Evolutionary conservation across 1,140 invertebrate genomes (phyloP), one percentile per base, ranked within the genome.

Genomic region (Drosophila saltans): DNA sequence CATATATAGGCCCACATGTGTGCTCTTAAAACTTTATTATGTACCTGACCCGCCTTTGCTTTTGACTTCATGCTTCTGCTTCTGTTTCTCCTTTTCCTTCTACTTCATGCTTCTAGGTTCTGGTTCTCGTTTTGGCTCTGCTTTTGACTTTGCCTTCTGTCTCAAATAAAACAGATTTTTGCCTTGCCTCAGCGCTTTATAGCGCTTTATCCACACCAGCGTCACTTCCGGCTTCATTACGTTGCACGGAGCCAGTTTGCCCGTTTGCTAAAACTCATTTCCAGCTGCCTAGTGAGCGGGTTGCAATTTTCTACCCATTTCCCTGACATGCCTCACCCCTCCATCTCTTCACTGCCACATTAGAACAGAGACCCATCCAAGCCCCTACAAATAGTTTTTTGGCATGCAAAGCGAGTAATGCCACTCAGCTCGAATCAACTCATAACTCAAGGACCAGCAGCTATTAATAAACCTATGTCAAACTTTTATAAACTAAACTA

Each of bases 381-480:
- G 65, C 40, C 28, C 76, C 70, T 66, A 40, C 69, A 85, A 86
- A 86, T 86, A 85, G 81, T 85, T 85, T 52, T 75, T 65, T 65
- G 52, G 60, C 64, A 75, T 68, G 66, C 74, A 79, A 77, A 80
- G 52, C 69, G 48, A 67, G 43, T 43, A 26, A 33, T 30, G 30
- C 45, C 3, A 24, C 26, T 45, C 48, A 43, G 45, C 28, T 52
- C 61, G 68, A 24, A 21, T 45, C 48, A 43, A 56, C 28, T 52
- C 61, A 71, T 85, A 85, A 80, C 75, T 84, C 74, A 76, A 70
- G 56, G 67, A 67, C 70, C 68, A 81, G 75, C 71, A 70, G 83
- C 79, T 82, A 86, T 86, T 86, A 86, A 86, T 86, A 86, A 88
- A 83, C 80, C 72, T 80, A 72, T 88, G 82, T 86, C 76, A 86